Base-by-base conservation (phyloP, 2,113 vertebrate genomes). In the Eurypyga helias region DNA sequence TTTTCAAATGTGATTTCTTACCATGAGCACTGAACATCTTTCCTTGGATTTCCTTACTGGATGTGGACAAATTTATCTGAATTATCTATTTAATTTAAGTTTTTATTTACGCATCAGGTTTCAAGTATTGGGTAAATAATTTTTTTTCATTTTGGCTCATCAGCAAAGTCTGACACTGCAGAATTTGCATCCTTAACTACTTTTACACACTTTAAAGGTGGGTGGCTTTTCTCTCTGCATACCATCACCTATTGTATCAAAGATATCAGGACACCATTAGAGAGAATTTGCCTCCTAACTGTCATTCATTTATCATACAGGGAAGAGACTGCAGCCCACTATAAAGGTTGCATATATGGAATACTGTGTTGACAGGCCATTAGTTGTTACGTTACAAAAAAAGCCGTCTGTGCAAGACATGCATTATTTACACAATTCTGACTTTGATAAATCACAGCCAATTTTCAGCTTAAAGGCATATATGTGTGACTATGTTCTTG, bases 121-220 rank as follows among this genome's bases (percentile, higher is more conserved):
- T 83, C 45, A 92, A 57, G 49, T 83, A 72, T 9, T 73, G 25
- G 36, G 66, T 58, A 89, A 89, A 79, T 20, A 3, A n/a, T 45
- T 45, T 34, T 45, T 34, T 57, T 57, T 51, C 6, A 3, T 90
- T 84, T 55, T 82, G 12, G 10, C 33, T 88, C 29, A 57, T 87
- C 34, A 88, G 4, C 26, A 78, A 83, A 94, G 45, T 55, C 54
- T 61, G 64, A 79, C 75, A 60, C 57, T 81, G 34, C 76, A 95
- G 65, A 93, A 70, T 96, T 96, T 96, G 43, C 57, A 89, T 92
- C 90, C 73, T 93, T 96, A 84, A 61, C n/a, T 81, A 41, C 6
- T 3, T 48, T 70, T 77, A 34, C 7, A 26, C 6, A 18, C 17
- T 10, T 72, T 62, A n/a, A 61, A 33, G 13, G 41, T 26, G 26